These are phyloP conservation scores for Calosoma granatense DNA, from an alignment of 1,140 invertebrate genomes.

Conservation along the genomic window DNA sequence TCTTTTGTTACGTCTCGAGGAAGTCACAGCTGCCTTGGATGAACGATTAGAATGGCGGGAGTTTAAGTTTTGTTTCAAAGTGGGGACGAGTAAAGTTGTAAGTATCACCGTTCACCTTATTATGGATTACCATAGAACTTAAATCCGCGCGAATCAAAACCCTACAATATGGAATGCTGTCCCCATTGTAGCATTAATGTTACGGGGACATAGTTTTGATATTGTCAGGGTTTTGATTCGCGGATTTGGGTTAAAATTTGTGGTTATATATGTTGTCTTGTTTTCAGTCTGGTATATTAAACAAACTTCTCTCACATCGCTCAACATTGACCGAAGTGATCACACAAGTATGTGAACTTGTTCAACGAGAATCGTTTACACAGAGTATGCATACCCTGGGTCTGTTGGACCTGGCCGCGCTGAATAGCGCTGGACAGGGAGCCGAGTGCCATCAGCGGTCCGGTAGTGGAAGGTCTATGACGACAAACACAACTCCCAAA, in stretches of 20 bases:
- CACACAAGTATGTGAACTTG: constrained; percentile 40
- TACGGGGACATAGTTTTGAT: too few species aligned
- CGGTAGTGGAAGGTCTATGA: constrained; percentile 3
- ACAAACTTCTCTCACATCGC: constrained; percentile 42
- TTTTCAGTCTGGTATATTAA: constrained; percentile 43
- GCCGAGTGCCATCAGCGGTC: neutral
- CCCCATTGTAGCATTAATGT: too few species aligned
- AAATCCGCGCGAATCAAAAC: too few species aligned
- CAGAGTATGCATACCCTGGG: constrained; percentile 43
- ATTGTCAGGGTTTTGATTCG: too few species aligned
- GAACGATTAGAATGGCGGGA: constrained; percentile 56
- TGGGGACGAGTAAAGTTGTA: constrained; percentile 58
- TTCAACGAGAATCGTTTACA: constrained; percentile 49
- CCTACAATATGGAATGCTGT: too few species aligned
- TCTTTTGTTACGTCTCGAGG: constrained; percentile 49
- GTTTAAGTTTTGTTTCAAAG: constrained; percentile 60
- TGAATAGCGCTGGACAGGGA: neutral
- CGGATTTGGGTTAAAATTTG: too few species aligned
- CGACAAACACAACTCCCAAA: constrained; percentile 17
- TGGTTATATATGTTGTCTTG: constrained; percentile 12
- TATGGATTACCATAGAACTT: too few species aligned
- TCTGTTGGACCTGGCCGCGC: constrained; percentile 32
- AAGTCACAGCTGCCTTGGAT: constrained; percentile 47
- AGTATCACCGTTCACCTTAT: constrained; percentile 23
- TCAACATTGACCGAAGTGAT: constrained; percentile 34